Conservation (phyloP, 2,113 vertebrate genomes). For the Melanotaenia duboulayi region DNA sequence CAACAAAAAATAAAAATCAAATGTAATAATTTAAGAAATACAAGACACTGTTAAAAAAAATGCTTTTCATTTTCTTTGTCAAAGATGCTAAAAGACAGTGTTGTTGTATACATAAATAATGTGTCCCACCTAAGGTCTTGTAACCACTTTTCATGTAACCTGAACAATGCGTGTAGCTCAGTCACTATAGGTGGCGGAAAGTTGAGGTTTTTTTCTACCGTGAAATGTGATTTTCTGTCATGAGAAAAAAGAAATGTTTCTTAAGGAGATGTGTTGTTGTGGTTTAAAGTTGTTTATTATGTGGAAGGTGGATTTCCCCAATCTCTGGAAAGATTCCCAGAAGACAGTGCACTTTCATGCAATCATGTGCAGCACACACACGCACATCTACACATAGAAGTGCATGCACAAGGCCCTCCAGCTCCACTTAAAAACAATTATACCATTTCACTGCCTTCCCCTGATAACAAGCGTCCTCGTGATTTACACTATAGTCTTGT, state of each 20-base stretch:
- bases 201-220: constrained; percentile 55
- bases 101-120: constrained; percentile 13
- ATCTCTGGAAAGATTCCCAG: constrained; percentile 72
- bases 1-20: neutral
- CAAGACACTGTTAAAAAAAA: neutral
- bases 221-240: constrained; percentile 63
- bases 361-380: constrained; percentile 50
- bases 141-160: constrained; percentile 39
- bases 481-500: constrained; percentile 55
- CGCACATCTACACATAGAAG: constrained; percentile 20
- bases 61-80: neutral
- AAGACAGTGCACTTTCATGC: constrained; percentile 48
- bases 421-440: constrained; percentile 71
- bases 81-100: neutral
- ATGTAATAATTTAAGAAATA: neutral
- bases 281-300: constrained; percentile 65
- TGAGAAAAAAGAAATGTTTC: constrained; percentile 43
- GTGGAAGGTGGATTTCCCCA: constrained; percentile 70
- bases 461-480: constrained; percentile 67
- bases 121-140: constrained; percentile 26
- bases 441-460: constrained; percentile 55
- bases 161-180: constrained; percentile 41
- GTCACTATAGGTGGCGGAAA: constrained; percentile 58
- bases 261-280: constrained; percentile 67
- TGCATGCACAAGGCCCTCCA: constrained; percentile 36